Base-by-base conservation (phyloP, 1,140 invertebrate species). In the Galendromus occidentalis region DNA sequence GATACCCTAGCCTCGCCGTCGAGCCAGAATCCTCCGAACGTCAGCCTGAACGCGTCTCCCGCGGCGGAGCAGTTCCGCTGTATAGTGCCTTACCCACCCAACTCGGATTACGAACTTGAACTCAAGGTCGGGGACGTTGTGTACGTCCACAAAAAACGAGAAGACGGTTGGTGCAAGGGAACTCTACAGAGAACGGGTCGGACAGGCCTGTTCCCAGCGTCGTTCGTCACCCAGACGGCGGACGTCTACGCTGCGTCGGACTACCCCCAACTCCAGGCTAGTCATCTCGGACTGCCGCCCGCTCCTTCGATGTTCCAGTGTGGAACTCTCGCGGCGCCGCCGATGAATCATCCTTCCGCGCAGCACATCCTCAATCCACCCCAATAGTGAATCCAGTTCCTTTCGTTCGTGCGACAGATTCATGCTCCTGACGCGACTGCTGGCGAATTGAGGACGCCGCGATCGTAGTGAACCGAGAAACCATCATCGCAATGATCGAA, bases 101-200 rank as follows among this genome's bases (percentile, higher is more conserved):
- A 93, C 73, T 89, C 86, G 68, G 89, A 93, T 69, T 88, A 90
- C 72, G 89, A 93, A 75, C 71, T 94, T 67, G 88, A 92, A 73
- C 77, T 95, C 1, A 85, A 86, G 68, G 82, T 91, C 18, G 88
- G 89, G 25, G 91, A 95, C 72, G 84, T 94, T 64, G 88, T 94
- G 65, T 85, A 88, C 70, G 89, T 94, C 2, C 86, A 88, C 72
- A 88, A 87, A 70, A 93, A 92, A 74, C 82, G 89, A 42, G 89
- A 92, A 28, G 91, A 94, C 72, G 91, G 91, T 14, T 95, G 91
- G 91, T 93, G 87, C 74, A 94, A 94, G 74, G 91, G 91, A 5
- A 92, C 88, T 0, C 82, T 87, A 69, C 84, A 91, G 71, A 80
- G 88, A 51, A 91, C 88, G 1, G 89, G 90, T 17, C 85, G 88